Conservation (phyloP, 2,797 vertebrate genomes). For the Martes flavigula region DNA sequence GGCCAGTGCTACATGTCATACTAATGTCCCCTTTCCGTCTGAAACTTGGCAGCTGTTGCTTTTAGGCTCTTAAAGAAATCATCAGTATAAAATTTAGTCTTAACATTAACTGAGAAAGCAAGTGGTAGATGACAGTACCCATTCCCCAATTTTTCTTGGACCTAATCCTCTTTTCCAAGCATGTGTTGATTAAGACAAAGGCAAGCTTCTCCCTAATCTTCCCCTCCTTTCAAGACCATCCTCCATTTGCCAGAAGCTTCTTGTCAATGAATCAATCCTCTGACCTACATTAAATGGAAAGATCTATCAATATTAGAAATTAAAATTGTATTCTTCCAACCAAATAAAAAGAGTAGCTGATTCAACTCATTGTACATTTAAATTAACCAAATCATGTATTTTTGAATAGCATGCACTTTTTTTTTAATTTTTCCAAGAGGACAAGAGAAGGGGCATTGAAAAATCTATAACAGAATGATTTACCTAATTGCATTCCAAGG, state of each 20-base stretch:
- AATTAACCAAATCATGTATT: background rate
- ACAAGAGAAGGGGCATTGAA: background rate
- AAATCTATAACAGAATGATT: background rate
- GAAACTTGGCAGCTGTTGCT: background rate
- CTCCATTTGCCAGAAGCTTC: background rate
- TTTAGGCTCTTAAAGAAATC: background rate
- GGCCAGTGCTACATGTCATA: background rate
- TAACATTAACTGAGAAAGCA: background rate
- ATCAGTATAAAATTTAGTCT: background rate
- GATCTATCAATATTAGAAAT: background rate
- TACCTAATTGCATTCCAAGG: background rate
- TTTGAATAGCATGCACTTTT: background rate
- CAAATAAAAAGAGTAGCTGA: background rate
- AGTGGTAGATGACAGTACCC: fast-evolving
- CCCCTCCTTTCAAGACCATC: background rate
- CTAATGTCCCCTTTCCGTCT: background rate
- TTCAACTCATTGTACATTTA: background rate
- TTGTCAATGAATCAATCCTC: background rate
- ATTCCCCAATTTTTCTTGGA: background rate
- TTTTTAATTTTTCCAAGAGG: background rate
- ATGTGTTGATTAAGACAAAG: background rate
- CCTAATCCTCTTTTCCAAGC: background rate
- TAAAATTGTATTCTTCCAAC: background rate
- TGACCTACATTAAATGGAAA: background rate
- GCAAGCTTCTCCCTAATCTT: background rate